Evolutionary conservation across 2,797 vertebrate species (phyloP).

Genomic region (Picus viridis): DNA sequence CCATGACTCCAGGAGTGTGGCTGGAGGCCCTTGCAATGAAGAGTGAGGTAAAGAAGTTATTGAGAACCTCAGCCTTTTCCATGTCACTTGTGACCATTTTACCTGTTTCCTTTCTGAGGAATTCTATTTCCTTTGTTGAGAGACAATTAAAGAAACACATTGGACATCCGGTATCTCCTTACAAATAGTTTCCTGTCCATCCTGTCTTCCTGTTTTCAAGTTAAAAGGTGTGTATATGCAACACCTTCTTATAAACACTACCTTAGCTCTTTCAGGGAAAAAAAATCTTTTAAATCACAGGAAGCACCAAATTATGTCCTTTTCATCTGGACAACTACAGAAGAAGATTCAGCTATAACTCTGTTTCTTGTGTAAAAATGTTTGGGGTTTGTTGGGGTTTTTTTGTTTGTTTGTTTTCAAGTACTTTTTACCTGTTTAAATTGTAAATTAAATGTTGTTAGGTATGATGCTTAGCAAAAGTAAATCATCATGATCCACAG

Average conservation of each 20-base stretch:
- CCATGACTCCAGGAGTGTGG: too few species aligned
- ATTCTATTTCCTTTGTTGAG: neutral
- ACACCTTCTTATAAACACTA: neutral
- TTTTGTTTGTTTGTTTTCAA: neutral
- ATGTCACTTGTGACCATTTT: too few species aligned
- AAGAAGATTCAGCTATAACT: neutral
- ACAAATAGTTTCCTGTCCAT: neutral
- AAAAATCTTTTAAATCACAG: neutral
- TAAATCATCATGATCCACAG: neutral
- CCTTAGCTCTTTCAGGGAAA: neutral
- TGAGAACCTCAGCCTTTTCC: too few species aligned
- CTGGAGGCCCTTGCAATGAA: too few species aligned
- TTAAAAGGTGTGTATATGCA: neutral
- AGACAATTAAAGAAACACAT: neutral
- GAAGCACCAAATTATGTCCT: neutral
- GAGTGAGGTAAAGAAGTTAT: too few species aligned
- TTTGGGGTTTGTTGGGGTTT: neutral
- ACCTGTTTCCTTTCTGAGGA: too few species aligned
- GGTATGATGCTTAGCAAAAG: neutral
- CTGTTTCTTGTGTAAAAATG: neutral
- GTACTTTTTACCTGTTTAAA: neutral
- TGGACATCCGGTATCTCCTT: neutral
- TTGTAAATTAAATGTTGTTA: constrained; percentile 1
- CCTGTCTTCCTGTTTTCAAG: neutral
- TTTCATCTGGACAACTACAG: neutral